Conservation (phyloP, 1,140 invertebrate species). For the Ptiloglossa arizonensis region DNA sequence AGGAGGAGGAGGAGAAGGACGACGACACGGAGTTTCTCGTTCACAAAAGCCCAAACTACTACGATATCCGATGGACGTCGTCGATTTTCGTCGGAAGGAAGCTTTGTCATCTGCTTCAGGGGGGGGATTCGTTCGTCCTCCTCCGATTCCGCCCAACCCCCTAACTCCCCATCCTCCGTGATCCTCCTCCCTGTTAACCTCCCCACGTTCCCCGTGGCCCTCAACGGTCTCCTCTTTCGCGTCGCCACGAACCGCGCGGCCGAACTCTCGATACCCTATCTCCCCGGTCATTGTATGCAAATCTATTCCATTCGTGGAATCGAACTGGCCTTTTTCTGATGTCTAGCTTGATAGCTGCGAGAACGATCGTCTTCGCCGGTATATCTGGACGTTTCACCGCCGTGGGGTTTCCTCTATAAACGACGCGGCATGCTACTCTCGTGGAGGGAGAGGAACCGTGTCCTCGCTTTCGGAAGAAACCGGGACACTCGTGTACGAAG, state of each 20-base stretch:
- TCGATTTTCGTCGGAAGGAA: conserved; percentile 61
- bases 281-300: conserved; percentile 79
- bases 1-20: too few relatives aligned
- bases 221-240: conserved; percentile 6
- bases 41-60: conserved; percentile 14
- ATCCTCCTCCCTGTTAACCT: background rate
- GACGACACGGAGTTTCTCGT: background rate
- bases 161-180: conserved; percentile 39
- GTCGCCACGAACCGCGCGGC: conserved; percentile 23
- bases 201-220: background rate
- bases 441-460: conserved; percentile 23
- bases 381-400: conserved; percentile 57
- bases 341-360: conserved; percentile 75
- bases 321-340: conserved; percentile 77
- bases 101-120: conserved; percentile 70
- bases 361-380: conserved; percentile 68
- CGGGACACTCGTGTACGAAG: conserved; percentile 27
- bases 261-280: conserved; percentile 63
- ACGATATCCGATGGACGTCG: conserved; percentile 41
- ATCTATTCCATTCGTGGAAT: conserved; percentile 78
- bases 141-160: too few relatives aligned
- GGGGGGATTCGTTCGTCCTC: conserved; percentile 52
- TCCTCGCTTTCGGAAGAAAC: conserved; percentile 14
- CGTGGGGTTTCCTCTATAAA: conserved; percentile 49
- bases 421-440: conserved; percentile 28